Evolutionary conservation across 1,140 invertebrate species (phyloP), one percentile per base, ranked within the genome.

Genomic region (Atopsyche davidsoni): DNA sequence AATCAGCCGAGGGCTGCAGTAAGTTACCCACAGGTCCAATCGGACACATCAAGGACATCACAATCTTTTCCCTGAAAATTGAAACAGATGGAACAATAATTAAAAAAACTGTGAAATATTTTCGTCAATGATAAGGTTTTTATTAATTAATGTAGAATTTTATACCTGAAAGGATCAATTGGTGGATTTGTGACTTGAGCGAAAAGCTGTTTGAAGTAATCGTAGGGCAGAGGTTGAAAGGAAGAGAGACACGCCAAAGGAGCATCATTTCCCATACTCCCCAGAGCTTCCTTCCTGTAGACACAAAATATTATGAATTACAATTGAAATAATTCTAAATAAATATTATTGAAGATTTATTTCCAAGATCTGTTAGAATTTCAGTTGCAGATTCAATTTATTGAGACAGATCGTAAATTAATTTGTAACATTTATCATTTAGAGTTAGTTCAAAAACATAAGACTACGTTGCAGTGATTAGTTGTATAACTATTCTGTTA

Each of bases 131-230:
- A 36, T 36, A 16, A 36, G 6, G 7, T 11, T 9, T 36, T 7
- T 9, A 36, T 9, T 4, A 36, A 36, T 7, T 28, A 36, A 36
- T 9, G 6, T 9, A 36, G 14, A 36, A 36, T n/a, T 7, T 6
- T 7, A 6, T 61, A 73, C 71, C 71, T 66, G 78, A 99, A 98
- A 28, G 96, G 96, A 80, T 99, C 96, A 57, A 99, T 98, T 3
- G 96, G 96, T n/a, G 96, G 96, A 76, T 99, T 99, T 53, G 96
- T 99, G 35, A 98, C 96, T 78, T 99, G 96, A 18, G 96, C 96
- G 74, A 99, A 99, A n/a, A 98, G 75, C 69, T 99, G 96, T 66
- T 99, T 98, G 73, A 99, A 99, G 67, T 99, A 99, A 58, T 95
- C 92, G 68, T 96, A 99, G 1, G 91, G 77, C 36, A 97, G 71